Evolutionary conservation across 2,888 invertebrate species (phyloP).

Genomic region (Drosophila rellima): DNA sequence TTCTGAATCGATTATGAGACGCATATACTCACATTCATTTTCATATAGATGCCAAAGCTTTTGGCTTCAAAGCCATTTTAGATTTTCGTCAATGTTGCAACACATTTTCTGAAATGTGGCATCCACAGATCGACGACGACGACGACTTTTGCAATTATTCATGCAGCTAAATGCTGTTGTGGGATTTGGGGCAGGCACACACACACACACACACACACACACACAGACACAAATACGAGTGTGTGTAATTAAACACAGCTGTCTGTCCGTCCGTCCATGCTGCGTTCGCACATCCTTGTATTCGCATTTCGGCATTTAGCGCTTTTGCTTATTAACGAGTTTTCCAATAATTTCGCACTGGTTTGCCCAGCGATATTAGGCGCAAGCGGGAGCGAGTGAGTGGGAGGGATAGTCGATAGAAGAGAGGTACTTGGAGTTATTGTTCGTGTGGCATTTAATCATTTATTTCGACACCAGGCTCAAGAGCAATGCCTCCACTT

Average conservation of each 20-base stretch:
- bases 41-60: constrained; percentile 29
- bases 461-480: constrained; percentile 62
- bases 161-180: constrained; percentile 56
- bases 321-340: constrained; percentile 71
- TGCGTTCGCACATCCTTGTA: constrained; percentile 55
- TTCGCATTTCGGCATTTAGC: constrained; percentile 50
- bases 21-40: constrained; percentile 6
- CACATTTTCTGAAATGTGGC: constrained; percentile 13
- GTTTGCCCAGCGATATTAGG: constrained; percentile 14
- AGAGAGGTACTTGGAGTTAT: constrained; percentile 60
- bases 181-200: not conserved
- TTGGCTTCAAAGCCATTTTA: constrained; percentile 15
- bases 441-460: constrained; percentile 61
- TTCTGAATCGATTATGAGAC: constrained; percentile 13
- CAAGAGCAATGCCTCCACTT: constrained; percentile 20
- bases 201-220: not conserved
- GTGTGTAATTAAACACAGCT: constrained; percentile 50
- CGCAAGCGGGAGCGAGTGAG: not conserved
- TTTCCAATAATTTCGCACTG: constrained; percentile 68
- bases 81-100: constrained; percentile 13
- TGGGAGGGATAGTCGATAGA: not conserved
- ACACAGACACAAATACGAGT: not conserved
- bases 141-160: constrained; percentile 64
- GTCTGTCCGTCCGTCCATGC: constrained; percentile 20
- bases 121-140: not conserved